These are phyloP conservation scores for Trichechus manatus DNA, from an alignment of 2,113 vertebrate genomes.

Conservation along the genomic window DNA sequence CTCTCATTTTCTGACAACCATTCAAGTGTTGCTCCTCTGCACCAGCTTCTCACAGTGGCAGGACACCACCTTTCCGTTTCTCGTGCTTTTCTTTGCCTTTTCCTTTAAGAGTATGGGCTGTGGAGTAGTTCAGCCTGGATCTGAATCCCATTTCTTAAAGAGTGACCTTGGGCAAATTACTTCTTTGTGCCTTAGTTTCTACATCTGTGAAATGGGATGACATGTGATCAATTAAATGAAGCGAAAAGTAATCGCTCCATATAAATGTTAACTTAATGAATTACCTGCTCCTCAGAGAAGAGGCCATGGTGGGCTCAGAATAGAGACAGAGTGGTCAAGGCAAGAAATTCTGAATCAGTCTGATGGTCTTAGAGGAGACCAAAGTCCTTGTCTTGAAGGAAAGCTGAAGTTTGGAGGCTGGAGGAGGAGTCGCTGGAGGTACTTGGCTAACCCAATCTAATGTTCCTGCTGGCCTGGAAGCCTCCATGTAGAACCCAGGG, in stretches of 20 bases:
- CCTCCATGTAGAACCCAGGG: background rate
- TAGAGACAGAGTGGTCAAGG: background rate
- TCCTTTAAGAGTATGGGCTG: background rate
- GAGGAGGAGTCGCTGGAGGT: too few relatives aligned
- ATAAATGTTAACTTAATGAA: background rate
- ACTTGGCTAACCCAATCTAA: background rate
- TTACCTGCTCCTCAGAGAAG: background rate
- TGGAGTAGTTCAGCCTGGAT: background rate
- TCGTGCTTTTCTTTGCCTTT: background rate
- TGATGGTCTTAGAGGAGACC: background rate
- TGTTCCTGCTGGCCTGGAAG: background rate
- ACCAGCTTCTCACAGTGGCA: background rate
- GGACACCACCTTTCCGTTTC: accelerated
- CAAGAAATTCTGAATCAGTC: background rate
- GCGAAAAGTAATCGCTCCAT: background rate
- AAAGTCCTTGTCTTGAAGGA: background rate
- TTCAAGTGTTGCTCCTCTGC: background rate
- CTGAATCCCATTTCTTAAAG: background rate
- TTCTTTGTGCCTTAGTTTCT: background rate
- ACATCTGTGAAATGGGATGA: background rate
- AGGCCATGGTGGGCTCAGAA: background rate
- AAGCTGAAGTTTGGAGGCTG: background rate
- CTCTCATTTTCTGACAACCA: background rate
- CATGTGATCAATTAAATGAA: background rate
- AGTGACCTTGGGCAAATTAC: background rate